These are phyloP conservation scores for Drosophila arizonae DNA, from an alignment of 1,140 invertebrate species.

Conservation along the genomic window DNA sequence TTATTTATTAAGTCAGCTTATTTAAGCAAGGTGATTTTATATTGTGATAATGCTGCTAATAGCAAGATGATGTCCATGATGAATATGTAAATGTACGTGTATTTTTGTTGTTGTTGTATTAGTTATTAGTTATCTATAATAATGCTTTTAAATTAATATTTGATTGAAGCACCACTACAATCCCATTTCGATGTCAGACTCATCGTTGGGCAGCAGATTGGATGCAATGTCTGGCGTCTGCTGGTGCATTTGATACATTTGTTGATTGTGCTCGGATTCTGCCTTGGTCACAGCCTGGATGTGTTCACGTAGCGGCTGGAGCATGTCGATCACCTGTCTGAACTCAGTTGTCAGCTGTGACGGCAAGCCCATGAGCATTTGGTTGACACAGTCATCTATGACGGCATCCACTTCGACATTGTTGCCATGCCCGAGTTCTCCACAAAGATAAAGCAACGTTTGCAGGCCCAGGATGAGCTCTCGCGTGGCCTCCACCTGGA, in stretches of 20 bases:
- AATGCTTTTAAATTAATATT: too few relatives aligned
- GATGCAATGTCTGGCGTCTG: neutral
- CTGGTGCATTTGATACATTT: too few relatives aligned
- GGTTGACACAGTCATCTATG: conserved; percentile 22
- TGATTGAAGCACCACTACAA: conserved; percentile 1
- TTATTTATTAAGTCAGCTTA: too few relatives aligned
- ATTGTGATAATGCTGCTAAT: too few relatives aligned
- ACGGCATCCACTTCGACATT: conserved; percentile 35
- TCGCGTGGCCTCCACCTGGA: conserved; percentile 6
- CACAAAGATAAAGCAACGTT: conserved; percentile 47
- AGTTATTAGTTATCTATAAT: too few relatives aligned
- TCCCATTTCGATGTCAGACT: conserved; percentile 15
- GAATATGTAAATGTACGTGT: too few relatives aligned
- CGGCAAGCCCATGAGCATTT: conserved; percentile 21
- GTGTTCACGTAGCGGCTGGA: conserved; percentile 18
- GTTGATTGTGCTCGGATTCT: neutral
- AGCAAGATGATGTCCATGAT: too few relatives aligned
- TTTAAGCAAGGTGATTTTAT: too few relatives aligned
- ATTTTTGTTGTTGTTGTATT: too few relatives aligned
- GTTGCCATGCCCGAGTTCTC: conserved; percentile 35
- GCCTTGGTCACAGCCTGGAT: conserved; percentile 10
- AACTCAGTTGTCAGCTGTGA: conserved; percentile 10
- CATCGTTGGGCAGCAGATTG: conserved; percentile 1
- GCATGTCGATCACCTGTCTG: neutral
- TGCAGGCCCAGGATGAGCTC: conserved; percentile 45